Evolutionary conservation across 2,113 vertebrate species (phyloP), one percentile per base, ranked within the genome.

Genomic region (Columba janthina): DNA sequence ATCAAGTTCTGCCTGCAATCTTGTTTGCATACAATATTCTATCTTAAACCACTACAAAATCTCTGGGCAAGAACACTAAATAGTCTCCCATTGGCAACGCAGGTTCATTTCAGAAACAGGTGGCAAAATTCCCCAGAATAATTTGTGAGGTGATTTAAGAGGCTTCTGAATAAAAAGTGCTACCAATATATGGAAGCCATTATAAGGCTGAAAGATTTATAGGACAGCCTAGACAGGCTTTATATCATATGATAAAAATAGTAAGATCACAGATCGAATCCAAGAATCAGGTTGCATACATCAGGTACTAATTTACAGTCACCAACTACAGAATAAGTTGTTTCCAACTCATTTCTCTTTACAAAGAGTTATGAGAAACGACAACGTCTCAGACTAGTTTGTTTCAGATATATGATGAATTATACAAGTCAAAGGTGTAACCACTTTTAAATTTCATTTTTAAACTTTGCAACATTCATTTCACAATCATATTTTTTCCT

Each of bases 141-240:
- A 90, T 90, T 61, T 92, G 79, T 19, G 48, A 91, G 31, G 53
- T 32, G 61, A 96, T 87, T 90, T 89, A 65, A 90, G 38, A 92
- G 31, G 85, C 36, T 88, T 74, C 80, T 31, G 85, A 93, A 88
- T 61, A 86, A 80, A 57, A 92, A 92, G 65, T 20, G 25, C 31
- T 56, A 67, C 76, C 80, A 86, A 72, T 20, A 44, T 84, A 72
- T 75, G 34, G 72, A 91, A 86, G 78, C 87, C 42, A 65, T 90
- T 69, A 44, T 16, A 71, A 60, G 40, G 53, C 65, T 71, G 31
- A 64, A 86, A 89, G 87, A 95, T 78, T 89, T 87, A 84, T 44
- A 89, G 44, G 75, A 84, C n/a, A 86, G 76, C 72, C 40, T 40
- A 90, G 72, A 90, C 53, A 89, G 81, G 92, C 28, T 87, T 90